phyloP scores from a whole-genome alignment of 2,113 vertebrate species.

The Nycticryphes semicollaris region DNA sequence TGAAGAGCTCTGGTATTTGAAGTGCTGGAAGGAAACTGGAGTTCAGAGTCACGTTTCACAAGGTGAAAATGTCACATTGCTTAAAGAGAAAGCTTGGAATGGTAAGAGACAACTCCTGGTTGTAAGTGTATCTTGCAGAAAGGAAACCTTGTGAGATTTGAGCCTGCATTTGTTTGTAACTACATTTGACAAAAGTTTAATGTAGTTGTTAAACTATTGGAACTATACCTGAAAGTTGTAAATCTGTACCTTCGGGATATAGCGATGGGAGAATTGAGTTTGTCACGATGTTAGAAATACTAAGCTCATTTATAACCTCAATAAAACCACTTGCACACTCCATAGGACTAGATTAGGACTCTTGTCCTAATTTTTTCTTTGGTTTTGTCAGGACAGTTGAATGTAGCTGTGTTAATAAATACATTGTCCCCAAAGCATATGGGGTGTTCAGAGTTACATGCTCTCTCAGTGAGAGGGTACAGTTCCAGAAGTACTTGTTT shows the following conservation, averaged over 20 bases:
- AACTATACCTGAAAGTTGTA: neutral
- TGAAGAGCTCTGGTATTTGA: neutral
- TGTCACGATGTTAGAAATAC: neutral
- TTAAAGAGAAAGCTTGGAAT: neutral
- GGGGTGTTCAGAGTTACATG: neutral
- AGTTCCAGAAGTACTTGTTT: neutral
- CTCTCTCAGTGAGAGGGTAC: neutral
- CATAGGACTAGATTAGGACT: neutral
- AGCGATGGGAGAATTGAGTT: neutral
- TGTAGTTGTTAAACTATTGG: neutral
- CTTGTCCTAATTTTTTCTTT: neutral
- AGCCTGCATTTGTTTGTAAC: neutral
- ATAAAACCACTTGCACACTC: neutral
- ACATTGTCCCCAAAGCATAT: neutral
- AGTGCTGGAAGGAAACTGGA: neutral
- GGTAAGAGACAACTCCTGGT: neutral
- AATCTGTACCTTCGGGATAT: neutral
- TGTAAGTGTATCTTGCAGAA: neutral
- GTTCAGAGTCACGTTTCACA: neutral
- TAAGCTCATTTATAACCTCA: neutral
- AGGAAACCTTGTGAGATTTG: neutral
- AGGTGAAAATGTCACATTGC: rapidly evolving
- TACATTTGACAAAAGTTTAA: neutral
- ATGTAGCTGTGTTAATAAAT: neutral
- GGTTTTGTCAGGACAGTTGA: neutral